Evolutionary conservation across 1,140 invertebrate species (phyloP).

Genomic region (Phenacoccus solenopsis): DNA sequence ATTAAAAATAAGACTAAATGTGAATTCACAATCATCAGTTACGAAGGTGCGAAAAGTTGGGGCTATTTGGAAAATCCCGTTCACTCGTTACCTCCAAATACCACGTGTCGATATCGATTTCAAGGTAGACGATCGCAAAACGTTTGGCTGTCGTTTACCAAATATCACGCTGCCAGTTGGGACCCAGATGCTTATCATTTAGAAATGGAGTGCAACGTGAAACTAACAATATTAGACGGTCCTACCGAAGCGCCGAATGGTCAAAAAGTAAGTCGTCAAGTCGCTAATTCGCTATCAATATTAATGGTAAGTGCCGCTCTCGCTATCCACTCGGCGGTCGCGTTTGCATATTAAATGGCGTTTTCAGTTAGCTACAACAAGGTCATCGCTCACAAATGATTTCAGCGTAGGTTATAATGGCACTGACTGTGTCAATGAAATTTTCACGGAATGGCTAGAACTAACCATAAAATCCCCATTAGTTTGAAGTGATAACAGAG

Average conservation of each 20-base stretch:
- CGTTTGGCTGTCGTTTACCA: conserved; percentile 72
- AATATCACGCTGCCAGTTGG: conserved; percentile 54
- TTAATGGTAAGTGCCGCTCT: too few relatives aligned
- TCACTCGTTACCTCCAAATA: conserved; percentile 37
- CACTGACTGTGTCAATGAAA: too few relatives aligned
- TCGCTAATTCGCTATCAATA: too few relatives aligned
- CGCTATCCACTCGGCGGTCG: too few relatives aligned
- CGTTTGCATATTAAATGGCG: too few relatives aligned
- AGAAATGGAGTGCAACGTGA: conserved; percentile 53
- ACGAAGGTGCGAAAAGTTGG: conserved; percentile 46
- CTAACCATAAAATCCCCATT: too few relatives aligned
- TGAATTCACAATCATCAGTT: conserved; percentile 59
- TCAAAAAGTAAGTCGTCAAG: conserved; percentile 20
- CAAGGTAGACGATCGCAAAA: conserved; percentile 57
- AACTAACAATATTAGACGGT: conserved; percentile 61
- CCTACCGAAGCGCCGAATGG: neutral
- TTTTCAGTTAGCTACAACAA: too few relatives aligned
- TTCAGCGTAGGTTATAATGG: too few relatives aligned
- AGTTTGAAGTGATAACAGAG: too few relatives aligned
- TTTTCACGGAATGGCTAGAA: too few relatives aligned
- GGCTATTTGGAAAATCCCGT: conserved; percentile 41
- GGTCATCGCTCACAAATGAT: too few relatives aligned
- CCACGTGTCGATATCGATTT: conserved; percentile 43
- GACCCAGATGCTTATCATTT: conserved; percentile 45
- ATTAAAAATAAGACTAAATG: conserved; percentile 56